Evolutionary conservation across 1,140 invertebrate genomes (phyloP).

Genomic region (Diachasmimorpha longicaudata): DNA sequence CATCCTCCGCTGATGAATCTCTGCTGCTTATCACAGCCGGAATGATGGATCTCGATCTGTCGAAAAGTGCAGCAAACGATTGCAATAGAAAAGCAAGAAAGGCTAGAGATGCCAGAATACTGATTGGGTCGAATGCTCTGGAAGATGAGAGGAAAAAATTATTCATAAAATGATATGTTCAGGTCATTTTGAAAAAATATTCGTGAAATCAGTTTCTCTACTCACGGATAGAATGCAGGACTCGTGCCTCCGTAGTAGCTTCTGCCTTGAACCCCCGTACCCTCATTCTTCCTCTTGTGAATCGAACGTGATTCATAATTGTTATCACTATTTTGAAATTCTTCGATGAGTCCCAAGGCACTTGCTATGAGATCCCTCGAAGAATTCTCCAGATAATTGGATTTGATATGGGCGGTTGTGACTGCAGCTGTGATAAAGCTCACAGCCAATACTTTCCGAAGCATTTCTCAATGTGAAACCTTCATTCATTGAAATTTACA

Average conservation of each 20-base stretch:
- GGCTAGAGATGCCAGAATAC: slow-evolving; percentile 57
- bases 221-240: slow-evolving; percentile 50
- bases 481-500: background rate
- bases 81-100: slow-evolving; percentile 60
- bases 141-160: slow-evolving; percentile 24
- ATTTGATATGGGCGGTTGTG: background rate
- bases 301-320: background rate
- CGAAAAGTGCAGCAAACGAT: slow-evolving; percentile 55
- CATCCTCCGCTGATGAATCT: slow-evolving; percentile 28
- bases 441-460: background rate
- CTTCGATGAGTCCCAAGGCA: background rate
- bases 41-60: slow-evolving; percentile 53
- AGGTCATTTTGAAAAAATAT: background rate
- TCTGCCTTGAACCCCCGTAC: slow-evolving; percentile 34
- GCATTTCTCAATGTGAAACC: background rate
- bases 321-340: slow-evolving; percentile 6
- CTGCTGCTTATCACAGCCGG: slow-evolving; percentile 51
- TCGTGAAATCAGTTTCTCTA: slow-evolving; percentile 5
- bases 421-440: background rate
- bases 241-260: slow-evolving; percentile 47
- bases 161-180: no score
- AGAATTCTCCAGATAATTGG: background rate
- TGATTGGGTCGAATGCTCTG: slow-evolving; percentile 58
- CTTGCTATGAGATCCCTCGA: background rate
- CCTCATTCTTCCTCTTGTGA: slow-evolving; percentile 10